Conservation (phyloP, 1,140 invertebrate species). For the Eufriesea mexicana region DNA sequence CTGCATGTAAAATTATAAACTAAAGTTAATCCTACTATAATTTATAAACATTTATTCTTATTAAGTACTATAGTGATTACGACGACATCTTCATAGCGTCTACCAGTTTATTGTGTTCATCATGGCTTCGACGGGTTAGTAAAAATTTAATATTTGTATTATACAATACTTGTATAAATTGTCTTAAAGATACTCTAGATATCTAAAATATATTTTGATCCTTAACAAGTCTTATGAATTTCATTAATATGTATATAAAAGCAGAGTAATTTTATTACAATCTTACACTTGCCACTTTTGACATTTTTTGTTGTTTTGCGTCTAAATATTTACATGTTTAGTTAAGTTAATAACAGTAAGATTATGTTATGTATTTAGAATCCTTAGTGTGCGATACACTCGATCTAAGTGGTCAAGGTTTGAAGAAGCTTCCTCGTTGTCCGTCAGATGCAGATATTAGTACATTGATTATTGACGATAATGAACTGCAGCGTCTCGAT, state of each 20-base stretch:
- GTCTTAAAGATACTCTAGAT: neutral
- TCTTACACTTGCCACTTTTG: slow-evolving; percentile 20
- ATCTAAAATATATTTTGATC: neutral
- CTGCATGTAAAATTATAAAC: neutral
- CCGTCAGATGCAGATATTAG: slow-evolving; percentile 86
- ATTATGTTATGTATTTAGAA: slow-evolving; percentile 60
- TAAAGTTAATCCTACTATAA: neutral
- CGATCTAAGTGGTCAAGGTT: slow-evolving; percentile 86
- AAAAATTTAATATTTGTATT: slow-evolving; percentile 57
- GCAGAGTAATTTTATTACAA: neutral
- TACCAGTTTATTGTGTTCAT: slow-evolving; percentile 73
- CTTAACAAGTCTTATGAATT: neutral
- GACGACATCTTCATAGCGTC: slow-evolving; percentile 68
- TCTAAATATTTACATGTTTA: neutral
- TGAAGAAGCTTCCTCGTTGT: slow-evolving; percentile 89
- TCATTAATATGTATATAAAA: neutral
- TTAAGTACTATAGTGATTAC: slow-evolving; percentile 44
- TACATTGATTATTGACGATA: slow-evolving; percentile 92
- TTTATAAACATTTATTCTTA: neutral
- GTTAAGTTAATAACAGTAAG: neutral
- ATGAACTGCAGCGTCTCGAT: slow-evolving; percentile 92
- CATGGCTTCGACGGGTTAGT: slow-evolving; percentile 79
- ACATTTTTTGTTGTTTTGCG: slow-evolving; percentile 18
- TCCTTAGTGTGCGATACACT: slow-evolving; percentile 77
- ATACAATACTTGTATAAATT: neutral